Evolutionary conservation across 2,888 invertebrate genomes (phyloP).

Genomic region (Orthonychiurus folsomi): DNA sequence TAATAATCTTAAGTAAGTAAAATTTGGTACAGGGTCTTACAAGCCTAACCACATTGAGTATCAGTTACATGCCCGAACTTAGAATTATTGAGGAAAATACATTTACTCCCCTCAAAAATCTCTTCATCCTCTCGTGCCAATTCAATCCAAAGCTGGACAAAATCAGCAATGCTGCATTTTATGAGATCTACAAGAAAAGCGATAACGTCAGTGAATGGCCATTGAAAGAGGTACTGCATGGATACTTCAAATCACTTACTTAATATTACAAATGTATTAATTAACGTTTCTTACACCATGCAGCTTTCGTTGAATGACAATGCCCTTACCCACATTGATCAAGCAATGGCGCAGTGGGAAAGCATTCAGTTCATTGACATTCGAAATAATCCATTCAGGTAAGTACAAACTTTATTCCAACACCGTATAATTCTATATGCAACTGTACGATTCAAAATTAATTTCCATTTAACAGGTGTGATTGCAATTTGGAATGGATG

Average conservation of each 20-base stretch:
- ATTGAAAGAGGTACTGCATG: constrained; percentile 33
- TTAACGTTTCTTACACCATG: constrained; percentile 30
- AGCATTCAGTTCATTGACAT: constrained; percentile 57
- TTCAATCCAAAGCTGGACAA: constrained; percentile 55
- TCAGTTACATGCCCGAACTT: constrained; percentile 59
- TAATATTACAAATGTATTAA: not conserved
- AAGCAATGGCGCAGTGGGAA: constrained; percentile 59
- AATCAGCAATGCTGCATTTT: constrained; percentile 56
- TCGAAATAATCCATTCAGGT: constrained; percentile 56
- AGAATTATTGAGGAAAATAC: constrained; percentile 51
- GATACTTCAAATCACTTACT: not conserved
- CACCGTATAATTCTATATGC: not conserved
- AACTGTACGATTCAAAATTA: not conserved
- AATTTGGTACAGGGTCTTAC: constrained; percentile 22
- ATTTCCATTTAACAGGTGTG: constrained; percentile 23
- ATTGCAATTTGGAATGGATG: constrained; percentile 37
- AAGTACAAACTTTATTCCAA: not conserved
- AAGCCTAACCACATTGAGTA: constrained; percentile 44
- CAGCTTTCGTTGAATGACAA: constrained; percentile 66
- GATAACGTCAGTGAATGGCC: constrained; percentile 24
- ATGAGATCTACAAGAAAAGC: constrained; percentile 26
- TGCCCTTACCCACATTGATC: constrained; percentile 58
- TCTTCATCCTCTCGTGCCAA: constrained; percentile 51
- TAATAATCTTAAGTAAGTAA: too few relatives aligned
- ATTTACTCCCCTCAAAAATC: constrained; percentile 50